Evolutionary conservation across 1,140 invertebrate genomes (phyloP).

Genomic region (Scylla paramamosain): DNA sequence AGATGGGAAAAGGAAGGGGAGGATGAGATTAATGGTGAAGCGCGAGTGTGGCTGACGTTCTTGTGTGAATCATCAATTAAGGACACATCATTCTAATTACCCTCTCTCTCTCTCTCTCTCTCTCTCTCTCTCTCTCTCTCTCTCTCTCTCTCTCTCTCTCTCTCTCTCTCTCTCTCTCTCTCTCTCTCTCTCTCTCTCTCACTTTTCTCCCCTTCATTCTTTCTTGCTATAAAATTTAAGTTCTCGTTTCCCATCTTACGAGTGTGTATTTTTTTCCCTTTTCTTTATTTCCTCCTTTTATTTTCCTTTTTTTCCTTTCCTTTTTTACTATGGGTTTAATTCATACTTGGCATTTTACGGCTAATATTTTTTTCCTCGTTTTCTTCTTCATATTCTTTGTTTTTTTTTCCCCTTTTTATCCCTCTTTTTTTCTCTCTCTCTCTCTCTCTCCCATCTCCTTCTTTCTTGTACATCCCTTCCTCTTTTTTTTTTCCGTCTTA

Average conservation of each 20-base stretch:
- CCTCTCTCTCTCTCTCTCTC: slow-evolving; percentile 23
- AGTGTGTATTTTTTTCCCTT: too few species aligned
- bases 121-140: not conserved
- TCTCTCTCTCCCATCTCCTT: too few species aligned
- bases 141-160: not conserved
- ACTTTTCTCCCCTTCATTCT: too few species aligned
- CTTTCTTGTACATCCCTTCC: too few species aligned
- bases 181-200: not conserved
- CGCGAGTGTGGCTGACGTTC: slow-evolving; percentile 42
- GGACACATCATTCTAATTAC: slow-evolving; percentile 57
- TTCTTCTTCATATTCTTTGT: not conserved
- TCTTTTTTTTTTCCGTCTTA: not conserved
- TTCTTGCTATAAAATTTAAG: not conserved
- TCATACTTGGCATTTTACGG: not conserved
- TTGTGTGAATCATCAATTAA: slow-evolving; percentile 57
- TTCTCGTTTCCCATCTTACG: not conserved
- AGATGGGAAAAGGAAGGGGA: not conserved
- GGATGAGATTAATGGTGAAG: slow-evolving; percentile 37
- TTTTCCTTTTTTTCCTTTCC: too few species aligned
- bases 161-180: too few species aligned
- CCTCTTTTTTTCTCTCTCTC: not conserved
- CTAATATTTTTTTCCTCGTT: not conserved
- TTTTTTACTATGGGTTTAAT: not conserved
- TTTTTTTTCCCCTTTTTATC: not conserved
- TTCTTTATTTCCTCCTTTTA: not conserved